These are phyloP conservation scores for Caiman crocodilus DNA, from an alignment of 2,797 vertebrate genomes.

Conservation along the genomic window DNA sequence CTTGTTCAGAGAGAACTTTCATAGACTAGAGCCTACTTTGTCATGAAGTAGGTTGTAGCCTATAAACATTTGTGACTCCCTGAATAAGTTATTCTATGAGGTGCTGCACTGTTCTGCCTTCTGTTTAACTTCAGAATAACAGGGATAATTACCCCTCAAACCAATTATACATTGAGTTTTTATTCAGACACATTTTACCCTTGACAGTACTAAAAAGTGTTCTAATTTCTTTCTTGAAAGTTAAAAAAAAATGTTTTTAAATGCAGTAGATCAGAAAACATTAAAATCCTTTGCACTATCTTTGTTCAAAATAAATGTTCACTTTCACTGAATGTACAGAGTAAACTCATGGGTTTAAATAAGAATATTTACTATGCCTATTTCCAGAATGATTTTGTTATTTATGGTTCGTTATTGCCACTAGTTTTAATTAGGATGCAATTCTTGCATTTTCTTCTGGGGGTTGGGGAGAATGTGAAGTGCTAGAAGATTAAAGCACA, in stretches of 20 bases:
- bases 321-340: not conserved
- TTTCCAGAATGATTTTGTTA: not conserved
- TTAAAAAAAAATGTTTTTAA: not conserved
- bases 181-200: not conserved
- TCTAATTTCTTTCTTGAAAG: not conserved
- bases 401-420: not conserved
- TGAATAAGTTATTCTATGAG: no score
- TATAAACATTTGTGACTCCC: no score
- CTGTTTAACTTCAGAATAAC: no score
- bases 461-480: not conserved
- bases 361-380: fast-evolving
- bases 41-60: no score
- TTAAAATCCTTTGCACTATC: not conserved
- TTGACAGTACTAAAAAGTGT: not conserved
- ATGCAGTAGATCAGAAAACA: not conserved
- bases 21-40: no score
- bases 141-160: no score
- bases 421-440: not conserved
- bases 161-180: not conserved
- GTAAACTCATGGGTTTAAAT: not conserved
- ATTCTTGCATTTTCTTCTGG: not conserved
- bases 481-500: not conserved
- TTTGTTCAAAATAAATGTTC: not conserved
- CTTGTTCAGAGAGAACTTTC: no score
- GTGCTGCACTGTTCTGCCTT: no score